Base-by-base conservation (phyloP, 2,113 vertebrate genomes). In the Brachyhypopomus gauderio region DNA sequence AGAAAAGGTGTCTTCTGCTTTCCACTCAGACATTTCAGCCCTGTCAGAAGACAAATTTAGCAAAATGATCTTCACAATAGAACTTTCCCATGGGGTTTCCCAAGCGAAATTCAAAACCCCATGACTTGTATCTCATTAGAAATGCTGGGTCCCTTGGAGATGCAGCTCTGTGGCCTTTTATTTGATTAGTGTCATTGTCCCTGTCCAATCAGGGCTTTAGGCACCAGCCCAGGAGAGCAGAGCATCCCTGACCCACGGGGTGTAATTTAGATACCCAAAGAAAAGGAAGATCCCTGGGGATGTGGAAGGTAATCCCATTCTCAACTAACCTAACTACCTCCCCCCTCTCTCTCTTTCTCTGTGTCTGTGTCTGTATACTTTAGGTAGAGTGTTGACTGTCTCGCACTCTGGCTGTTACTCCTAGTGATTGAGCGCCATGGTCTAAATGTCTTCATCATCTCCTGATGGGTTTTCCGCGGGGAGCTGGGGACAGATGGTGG, bases 361-460 rank as follows among this genome's bases (percentile, higher is more conserved):
- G 38, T 25, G 27, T 59, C 41, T 2, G 30, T 73, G 64, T 56
- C 63, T 62, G 25, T 85, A 66, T 75, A 45, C n/a, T 79, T 75
- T 74, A 66, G 45, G 67, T 76, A 75, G 41, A 30, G 78, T 76
- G 77, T 75, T 75, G 77, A 80, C 60, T 74, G 20, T 75, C 72
- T 56, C 73, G 36, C 69, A 66, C 22, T 73, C 36, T 74, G 52
- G 63, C 78, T 81, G 48, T 41, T 30, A 8, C 41, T 75, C 80
- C 63, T 52, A 73, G 66, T 74, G 72, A 77, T 73, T 84, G 83
- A 70, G 81, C 73, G 81, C 80, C 79, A 63, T 85, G 78, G 81
- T 84, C 83, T 85, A 82, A 88, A 88, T 85, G 87, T 89, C 87
- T 90, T 86, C 79, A 88, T 90, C 84, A 82, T 75, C 82, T 75